A percentile compares a stretch with the other conserved stretches of the same genome.
Conservation (phyloP, 2,113 vertebrate species). For the Platichthys stellatus region DNA sequence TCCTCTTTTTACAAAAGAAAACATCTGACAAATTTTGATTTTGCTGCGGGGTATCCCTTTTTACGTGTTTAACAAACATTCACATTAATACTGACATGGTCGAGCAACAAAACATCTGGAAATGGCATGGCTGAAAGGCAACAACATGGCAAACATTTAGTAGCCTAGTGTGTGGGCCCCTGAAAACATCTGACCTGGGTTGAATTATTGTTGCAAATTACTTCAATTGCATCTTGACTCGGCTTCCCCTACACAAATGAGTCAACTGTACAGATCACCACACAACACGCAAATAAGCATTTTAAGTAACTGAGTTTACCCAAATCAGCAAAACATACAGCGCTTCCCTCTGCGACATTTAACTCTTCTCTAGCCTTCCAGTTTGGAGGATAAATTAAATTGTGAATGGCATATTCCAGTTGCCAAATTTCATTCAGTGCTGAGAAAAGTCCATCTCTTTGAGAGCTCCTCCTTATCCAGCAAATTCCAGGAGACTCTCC, state of each 20-base stretch:
- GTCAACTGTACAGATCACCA: constrained; percentile 45
- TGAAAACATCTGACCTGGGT: constrained; percentile 70
- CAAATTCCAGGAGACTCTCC: constrained; percentile 69
- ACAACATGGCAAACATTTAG: constrained; percentile 64
- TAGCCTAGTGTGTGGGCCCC: constrained; percentile 68
- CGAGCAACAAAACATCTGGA: constrained; percentile 69
- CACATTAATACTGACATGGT: constrained; percentile 82
- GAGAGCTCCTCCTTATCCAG: constrained; percentile 68
- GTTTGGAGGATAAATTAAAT: constrained; percentile 82
- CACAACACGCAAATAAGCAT: constrained; percentile 46
- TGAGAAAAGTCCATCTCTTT: constrained; percentile 74
- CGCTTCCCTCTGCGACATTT: constrained; percentile 67
- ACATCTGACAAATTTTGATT: constrained; percentile 75
- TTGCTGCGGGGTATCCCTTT: constrained; percentile 58
- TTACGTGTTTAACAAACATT: constrained; percentile 75
- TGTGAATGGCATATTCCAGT: constrained; percentile 81
- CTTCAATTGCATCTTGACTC: constrained; percentile 67
- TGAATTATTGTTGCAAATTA: constrained; percentile 69
- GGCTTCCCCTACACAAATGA: constrained; percentile 50
- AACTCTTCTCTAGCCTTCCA: constrained; percentile 81
- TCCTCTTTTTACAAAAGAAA: constrained; percentile 21
- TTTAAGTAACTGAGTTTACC: constrained; percentile 63
- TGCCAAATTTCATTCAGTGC: constrained; percentile 80
- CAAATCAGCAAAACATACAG: constrained; percentile 77
- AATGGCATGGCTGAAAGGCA: constrained; percentile 64